phyloP scores from a whole-genome alignment of 2,113 vertebrate species.

The Cynoglossus semilaevis region DNA sequence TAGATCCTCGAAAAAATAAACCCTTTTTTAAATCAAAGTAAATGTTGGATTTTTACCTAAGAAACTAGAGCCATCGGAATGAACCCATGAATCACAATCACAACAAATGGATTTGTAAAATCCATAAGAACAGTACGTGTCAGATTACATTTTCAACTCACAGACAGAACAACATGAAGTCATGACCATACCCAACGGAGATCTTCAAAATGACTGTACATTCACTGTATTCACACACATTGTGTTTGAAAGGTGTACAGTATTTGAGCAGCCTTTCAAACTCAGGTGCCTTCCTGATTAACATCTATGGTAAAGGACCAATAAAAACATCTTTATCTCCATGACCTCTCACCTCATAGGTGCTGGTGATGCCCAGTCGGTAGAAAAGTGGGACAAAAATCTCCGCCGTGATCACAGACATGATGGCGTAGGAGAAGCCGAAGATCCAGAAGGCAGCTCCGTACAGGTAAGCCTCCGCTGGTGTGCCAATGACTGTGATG shows the following conservation, averaged over 20 bases:
- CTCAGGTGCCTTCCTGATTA: background rate
- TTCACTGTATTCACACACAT: background rate
- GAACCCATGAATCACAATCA: too few relatives aligned
- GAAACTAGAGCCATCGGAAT: too few relatives aligned
- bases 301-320: background rate
- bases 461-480: slow-evolving; percentile 74
- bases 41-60: too few relatives aligned
- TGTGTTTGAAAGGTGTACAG: background rate
- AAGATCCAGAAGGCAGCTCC: slow-evolving; percentile 77
- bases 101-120: too few relatives aligned
- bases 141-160: too few relatives aligned
- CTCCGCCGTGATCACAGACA: slow-evolving; percentile 75
- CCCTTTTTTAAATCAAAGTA: too few relatives aligned
- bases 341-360: slow-evolving; percentile 73
- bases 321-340: background rate
- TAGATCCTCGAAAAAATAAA: too few relatives aligned
- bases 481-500: slow-evolving; percentile 81
- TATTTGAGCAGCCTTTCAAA: too few relatives aligned
- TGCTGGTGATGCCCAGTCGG: slow-evolving; percentile 77
- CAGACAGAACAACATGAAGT: too few relatives aligned
- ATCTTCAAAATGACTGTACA: too few relatives aligned
- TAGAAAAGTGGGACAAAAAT: slow-evolving; percentile 81
- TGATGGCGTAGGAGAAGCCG: slow-evolving; percentile 73
- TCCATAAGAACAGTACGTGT: too few relatives aligned
- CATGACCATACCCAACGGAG: too few relatives aligned